These are phyloP conservation scores for Nesoenas mayeri DNA, from an alignment of 2,113 vertebrate species.

Conservation along the genomic window DNA sequence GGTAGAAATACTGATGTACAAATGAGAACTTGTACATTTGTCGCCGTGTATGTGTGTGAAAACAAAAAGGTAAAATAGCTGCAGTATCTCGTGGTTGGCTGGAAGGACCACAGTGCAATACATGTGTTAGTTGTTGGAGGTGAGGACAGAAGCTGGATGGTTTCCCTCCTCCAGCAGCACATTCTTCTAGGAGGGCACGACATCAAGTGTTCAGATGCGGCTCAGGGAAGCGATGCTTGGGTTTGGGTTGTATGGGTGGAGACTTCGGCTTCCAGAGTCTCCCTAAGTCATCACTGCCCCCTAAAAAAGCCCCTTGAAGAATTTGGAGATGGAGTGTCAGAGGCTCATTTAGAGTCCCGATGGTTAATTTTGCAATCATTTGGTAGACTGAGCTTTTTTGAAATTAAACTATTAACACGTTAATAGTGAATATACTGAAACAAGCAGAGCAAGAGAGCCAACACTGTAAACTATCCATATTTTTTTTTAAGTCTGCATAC, in stretches of 20 bases:
- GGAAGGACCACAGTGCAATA: background rate
- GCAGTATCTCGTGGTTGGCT: background rate
- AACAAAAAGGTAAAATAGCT: background rate
- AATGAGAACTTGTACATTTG: background rate
- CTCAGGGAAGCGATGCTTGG: background rate
- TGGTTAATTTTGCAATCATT: background rate
- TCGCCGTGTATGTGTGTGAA: background rate
- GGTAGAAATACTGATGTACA: rapidly evolving
- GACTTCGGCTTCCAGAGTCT: background rate
- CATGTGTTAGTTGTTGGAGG: background rate
- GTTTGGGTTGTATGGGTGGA: background rate
- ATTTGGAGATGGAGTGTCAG: background rate
- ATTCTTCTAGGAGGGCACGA: background rate
- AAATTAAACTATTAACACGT: background rate
- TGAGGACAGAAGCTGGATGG: background rate
- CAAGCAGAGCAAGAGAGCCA: background rate
- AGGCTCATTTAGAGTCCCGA: background rate
- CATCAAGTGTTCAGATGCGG: background rate
- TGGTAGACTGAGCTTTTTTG: background rate
- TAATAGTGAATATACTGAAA: background rate
- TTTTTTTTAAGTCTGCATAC: background rate
- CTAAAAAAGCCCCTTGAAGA: background rate
- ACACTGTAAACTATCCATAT: background rate
- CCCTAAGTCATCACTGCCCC: background rate
- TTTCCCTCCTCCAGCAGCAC: background rate